Conservation (phyloP, 2,113 vertebrate genomes). For the Dipodomys stephensi region DNA sequence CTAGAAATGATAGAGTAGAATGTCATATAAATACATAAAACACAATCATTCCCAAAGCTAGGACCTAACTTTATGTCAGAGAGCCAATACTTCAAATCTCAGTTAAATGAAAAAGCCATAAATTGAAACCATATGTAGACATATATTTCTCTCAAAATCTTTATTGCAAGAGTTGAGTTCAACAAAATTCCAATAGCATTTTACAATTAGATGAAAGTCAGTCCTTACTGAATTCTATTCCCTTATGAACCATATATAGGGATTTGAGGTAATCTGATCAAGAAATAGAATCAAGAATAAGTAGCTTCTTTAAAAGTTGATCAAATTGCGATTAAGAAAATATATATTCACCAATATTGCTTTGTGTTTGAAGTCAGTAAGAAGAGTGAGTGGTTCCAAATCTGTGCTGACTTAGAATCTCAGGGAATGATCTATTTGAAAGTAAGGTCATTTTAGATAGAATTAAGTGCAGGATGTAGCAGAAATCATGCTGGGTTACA, state of each 20-base stretch:
- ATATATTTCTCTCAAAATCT: slow-evolving; percentile 20
- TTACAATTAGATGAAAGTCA: slow-evolving; percentile 62
- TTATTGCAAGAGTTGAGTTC: background rate
- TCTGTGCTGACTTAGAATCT: background rate
- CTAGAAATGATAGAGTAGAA: background rate
- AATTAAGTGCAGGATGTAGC: background rate
- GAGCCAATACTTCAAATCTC: background rate
- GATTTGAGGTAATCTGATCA: slow-evolving; percentile 25
- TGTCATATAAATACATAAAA: slow-evolving; percentile 22
- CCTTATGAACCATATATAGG: slow-evolving; percentile 26
- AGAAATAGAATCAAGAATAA: background rate
- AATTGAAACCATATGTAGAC: background rate
- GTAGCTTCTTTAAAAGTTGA: background rate
- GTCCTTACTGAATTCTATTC: slow-evolving; percentile 21
- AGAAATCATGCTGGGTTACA: background rate
- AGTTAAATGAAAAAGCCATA: slow-evolving; percentile 40
- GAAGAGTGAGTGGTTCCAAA: background rate
- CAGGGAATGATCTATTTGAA: background rate
- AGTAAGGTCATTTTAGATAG: background rate
- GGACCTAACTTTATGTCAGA: slow-evolving; percentile 17
- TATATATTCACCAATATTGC: background rate
- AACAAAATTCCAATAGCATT: slow-evolving; percentile 50
- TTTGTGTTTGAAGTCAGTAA: background rate
- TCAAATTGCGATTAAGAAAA: slow-evolving; percentile 3
- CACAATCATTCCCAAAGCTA: background rate